These are phyloP conservation scores for Phymanthus crucifer DNA, from an alignment of 92 coral and sea anemone species.

Conservation along the genomic window DNA sequence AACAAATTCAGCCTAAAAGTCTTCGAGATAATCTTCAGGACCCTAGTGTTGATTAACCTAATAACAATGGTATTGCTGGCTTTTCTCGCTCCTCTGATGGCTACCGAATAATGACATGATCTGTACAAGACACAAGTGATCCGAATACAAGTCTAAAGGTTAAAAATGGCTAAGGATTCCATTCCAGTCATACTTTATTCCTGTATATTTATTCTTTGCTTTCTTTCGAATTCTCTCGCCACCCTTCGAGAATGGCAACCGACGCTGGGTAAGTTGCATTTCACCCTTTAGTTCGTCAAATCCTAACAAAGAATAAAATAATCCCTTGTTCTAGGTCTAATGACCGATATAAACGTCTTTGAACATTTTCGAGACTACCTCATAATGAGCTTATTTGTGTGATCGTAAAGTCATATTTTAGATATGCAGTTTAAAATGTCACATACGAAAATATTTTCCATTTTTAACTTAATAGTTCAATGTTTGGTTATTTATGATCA, in stretches of 20 bases:
- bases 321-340: background rate
- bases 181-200: background rate
- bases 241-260: slow-evolving; percentile 6
- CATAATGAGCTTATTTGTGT: too few species aligned
- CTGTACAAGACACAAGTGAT: background rate
- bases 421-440: too few species aligned
- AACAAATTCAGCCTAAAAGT: background rate
- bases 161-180: background rate
- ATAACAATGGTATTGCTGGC: background rate
- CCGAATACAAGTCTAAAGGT: background rate
- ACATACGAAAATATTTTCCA: too few species aligned
- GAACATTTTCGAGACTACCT: too few species aligned
- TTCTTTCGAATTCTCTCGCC: background rate
- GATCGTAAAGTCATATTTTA: too few species aligned
- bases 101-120: too few species aligned
- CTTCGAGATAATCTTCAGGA: background rate
- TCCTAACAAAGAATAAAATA: background rate
- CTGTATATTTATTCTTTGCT: background rate
- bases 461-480: too few species aligned
- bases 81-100: background rate
- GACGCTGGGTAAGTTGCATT: background rate
- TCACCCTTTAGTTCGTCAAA: background rate
- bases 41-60: background rate
- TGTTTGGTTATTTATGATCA: too few species aligned
- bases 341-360: background rate